Conservation (phyloP, 2,888 invertebrate genomes). For the Mimas tiliae region DNA sequence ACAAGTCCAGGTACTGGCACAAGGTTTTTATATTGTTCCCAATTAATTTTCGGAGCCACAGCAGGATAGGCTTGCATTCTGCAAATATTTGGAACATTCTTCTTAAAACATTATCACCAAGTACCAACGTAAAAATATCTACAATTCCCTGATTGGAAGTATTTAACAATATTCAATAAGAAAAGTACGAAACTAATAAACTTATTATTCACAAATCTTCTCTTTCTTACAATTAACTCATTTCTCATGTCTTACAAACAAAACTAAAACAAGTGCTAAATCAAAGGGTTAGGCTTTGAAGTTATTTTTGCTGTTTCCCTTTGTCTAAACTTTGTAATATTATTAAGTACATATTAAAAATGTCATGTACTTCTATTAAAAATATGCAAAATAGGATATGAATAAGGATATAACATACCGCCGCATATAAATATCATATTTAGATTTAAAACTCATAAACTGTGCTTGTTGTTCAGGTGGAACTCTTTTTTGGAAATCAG, state of each 20-base stretch:
- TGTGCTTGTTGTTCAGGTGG: slow-evolving; percentile 59
- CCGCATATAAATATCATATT: slow-evolving; percentile 64
- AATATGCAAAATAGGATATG: background rate
- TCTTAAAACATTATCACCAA: background rate
- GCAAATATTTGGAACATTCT: slow-evolving; percentile 25
- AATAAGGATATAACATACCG: slow-evolving; percentile 46
- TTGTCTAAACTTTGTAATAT: no score
- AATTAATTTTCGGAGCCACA: slow-evolving; percentile 68
- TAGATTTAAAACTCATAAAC: slow-evolving; percentile 68
- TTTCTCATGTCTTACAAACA: no score
- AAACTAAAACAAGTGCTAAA: no score
- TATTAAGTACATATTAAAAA: background rate
- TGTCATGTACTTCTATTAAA: background rate
- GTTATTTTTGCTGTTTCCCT: no score
- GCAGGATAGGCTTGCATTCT: slow-evolving; percentile 64
- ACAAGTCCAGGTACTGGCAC: slow-evolving; percentile 64
- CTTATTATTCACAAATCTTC: no score
- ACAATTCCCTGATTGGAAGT: no score
- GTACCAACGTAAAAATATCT: no score
- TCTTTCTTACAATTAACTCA: no score
- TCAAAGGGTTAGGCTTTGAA: no score
- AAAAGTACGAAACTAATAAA: no score
- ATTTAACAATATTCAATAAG: no score
- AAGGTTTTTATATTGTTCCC: slow-evolving; percentile 63
- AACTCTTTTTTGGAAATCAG: slow-evolving; percentile 61